These are phyloP conservation scores for Anabacerthia variegaticeps DNA, from an alignment of 2,797 vertebrate species.

Conservation along the genomic window DNA sequence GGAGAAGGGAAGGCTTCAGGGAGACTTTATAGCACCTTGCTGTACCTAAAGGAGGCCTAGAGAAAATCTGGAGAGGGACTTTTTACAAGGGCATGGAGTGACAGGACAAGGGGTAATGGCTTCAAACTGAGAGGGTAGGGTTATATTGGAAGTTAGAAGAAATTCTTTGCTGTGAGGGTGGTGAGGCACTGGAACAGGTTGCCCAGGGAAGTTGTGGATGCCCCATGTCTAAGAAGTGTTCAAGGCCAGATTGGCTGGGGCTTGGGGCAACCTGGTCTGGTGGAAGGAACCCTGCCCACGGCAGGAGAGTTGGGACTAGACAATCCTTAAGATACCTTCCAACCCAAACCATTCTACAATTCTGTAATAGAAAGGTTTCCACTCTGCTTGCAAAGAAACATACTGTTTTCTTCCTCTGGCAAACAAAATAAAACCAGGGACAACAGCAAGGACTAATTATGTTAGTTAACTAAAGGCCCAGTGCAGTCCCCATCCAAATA, in stretches of 20 bases:
- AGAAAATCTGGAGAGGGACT: neutral
- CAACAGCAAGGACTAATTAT: neutral
- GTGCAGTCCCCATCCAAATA: neutral
- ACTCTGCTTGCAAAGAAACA: neutral
- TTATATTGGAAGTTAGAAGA: neutral
- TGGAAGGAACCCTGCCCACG: neutral
- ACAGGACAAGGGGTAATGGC: neutral
- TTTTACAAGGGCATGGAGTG: neutral
- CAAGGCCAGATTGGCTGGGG: neutral
- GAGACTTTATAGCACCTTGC: neutral
- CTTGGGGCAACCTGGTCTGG: neutral
- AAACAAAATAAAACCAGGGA: neutral
- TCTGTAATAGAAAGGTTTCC: neutral
- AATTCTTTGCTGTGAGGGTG: neutral
- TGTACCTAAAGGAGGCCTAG: neutral
- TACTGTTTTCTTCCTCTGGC: neutral
- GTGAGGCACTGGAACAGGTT: neutral
- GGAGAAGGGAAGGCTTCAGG: neutral
- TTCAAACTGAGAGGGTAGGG: neutral
- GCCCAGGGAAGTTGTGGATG: neutral
- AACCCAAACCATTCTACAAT: neutral
- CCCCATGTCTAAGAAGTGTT: neutral
- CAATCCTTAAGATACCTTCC: neutral
- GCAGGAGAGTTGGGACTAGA: neutral
- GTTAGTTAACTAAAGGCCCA: neutral